Conservation (phyloP, 2,888 invertebrate genomes). For the Rhyacophila evoluta region DNA sequence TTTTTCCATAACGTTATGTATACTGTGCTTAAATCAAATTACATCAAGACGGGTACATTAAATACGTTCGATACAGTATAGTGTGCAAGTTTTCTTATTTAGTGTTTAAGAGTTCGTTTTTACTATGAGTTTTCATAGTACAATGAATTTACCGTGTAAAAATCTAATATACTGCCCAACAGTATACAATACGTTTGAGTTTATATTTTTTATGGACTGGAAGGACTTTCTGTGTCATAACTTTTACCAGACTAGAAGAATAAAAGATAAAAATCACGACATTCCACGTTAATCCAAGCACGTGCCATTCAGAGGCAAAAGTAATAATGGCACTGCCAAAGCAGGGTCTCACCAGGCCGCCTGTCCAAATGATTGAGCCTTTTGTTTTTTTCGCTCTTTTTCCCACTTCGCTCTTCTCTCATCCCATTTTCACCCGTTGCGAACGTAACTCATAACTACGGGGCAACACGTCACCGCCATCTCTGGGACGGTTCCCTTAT, state of each 20-base stretch:
- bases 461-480: constrained; percentile 42
- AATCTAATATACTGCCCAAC: too few relatives aligned
- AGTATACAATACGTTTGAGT: neutral
- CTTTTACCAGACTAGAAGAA: neutral
- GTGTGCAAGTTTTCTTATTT: too few relatives aligned
- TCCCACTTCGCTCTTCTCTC: constrained; percentile 54
- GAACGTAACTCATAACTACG: constrained; percentile 45
- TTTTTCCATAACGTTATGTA: too few relatives aligned
- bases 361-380: constrained; percentile 54
- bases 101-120: too few relatives aligned
- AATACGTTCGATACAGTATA: too few relatives aligned
- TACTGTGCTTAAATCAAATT: too few relatives aligned
- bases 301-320: constrained; percentile 46
- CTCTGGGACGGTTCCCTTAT: constrained; percentile 44
- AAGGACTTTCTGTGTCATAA: neutral
- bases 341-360: constrained; percentile 49
- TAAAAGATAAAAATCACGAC: neutral
- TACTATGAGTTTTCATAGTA: too few relatives aligned
- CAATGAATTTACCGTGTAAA: too few relatives aligned
- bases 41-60: too few relatives aligned
- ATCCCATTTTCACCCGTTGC: constrained; percentile 18
- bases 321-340: constrained; percentile 53
- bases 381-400: constrained; percentile 55
- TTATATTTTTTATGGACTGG: neutral
- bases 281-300: constrained; percentile 46